Base-by-base conservation (phyloP, 2,797 vertebrate species). In the Alectoris magna region DNA sequence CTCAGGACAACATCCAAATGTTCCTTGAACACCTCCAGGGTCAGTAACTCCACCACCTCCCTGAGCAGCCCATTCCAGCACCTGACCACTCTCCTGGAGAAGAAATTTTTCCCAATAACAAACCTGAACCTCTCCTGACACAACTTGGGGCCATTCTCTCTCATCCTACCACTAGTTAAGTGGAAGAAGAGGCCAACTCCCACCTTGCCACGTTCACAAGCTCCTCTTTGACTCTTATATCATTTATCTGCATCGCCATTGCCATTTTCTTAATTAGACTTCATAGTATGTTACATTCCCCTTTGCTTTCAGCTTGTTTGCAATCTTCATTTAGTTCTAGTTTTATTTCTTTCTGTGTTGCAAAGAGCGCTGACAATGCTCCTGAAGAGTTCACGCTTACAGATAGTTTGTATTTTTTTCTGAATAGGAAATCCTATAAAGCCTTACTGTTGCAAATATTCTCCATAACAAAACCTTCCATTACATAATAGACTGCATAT, bases 381-480 rank as follows among this genome's bases (percentile, higher is more conserved):
- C 77, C 27, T 64, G 43, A 76, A 60, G n/a, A 92, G 44, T 19
- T 90, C 13, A 0, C 6, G 27, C 39, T 94, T 95, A 63, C 87
- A 84, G 26, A 73, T n/a, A 91, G 49, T 59, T 2, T 79, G 68
- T 43, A 43, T 31, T 64, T 14, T 39, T 73, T 86, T 75, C 62
- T 81, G 3, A 95, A 72, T 36, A 72, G 87, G 84, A 96, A 94
- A 94, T 60, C 68, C 73, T 84, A 1, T 38, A 22, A 53, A 6
- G 24, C 41, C 72, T 67, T 58, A 49, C 0, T 1, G 64, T 48
- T 80, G 77, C 44, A 62, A 24, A 18, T 88, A 76, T 82, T 81
- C 90, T 82, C 64, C 80, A 55, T 39, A 88, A 90, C 92, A 93
- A 96, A 48, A 15, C 26, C 38, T 93, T 96, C 93, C 85, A 1